phyloP scores from a whole-genome alignment of 1,140 invertebrate genomes.

The Papilio machaon region DNA sequence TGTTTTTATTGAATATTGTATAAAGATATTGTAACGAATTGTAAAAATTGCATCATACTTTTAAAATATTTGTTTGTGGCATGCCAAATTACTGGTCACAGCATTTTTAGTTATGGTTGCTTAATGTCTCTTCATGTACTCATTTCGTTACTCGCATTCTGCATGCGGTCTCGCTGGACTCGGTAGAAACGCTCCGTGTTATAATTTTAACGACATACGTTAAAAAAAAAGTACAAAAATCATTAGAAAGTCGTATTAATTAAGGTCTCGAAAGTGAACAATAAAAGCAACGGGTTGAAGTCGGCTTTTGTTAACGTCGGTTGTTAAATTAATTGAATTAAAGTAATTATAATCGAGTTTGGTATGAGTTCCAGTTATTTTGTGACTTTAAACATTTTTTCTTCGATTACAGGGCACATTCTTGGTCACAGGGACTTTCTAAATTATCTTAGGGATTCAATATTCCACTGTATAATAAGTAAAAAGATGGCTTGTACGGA shows the following conservation, averaged over 20 bases:
- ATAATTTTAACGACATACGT: slow-evolving; percentile 29
- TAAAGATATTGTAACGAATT: neutral
- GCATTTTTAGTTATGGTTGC: slow-evolving; percentile 24
- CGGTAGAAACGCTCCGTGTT: neutral
- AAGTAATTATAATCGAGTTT: slow-evolving; percentile 11
- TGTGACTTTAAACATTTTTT: slow-evolving; percentile 7
- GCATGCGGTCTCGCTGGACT: slow-evolving; percentile 16
- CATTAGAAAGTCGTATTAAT: slow-evolving; percentile 36
- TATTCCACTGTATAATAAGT: neutral
- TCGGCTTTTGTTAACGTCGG: slow-evolving; percentile 20
- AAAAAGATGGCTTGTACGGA: no score
- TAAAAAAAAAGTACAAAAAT: slow-evolving; percentile 23
- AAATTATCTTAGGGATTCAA: neutral
- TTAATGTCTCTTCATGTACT: neutral
- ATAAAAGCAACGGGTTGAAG: slow-evolving; percentile 37
- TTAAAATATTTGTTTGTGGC: neutral
- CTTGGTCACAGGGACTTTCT: neutral
- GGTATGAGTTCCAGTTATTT: slow-evolving; percentile 10
- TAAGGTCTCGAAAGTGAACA: slow-evolving; percentile 33
- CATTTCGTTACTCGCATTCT: neutral
- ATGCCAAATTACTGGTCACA: neutral
- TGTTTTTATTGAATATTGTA: no score
- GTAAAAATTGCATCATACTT: neutral
- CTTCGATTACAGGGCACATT: neutral
- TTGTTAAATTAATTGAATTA: slow-evolving; percentile 29